Conservation (phyloP, 2,888 invertebrate species). For the Eulithis prunata region DNA sequence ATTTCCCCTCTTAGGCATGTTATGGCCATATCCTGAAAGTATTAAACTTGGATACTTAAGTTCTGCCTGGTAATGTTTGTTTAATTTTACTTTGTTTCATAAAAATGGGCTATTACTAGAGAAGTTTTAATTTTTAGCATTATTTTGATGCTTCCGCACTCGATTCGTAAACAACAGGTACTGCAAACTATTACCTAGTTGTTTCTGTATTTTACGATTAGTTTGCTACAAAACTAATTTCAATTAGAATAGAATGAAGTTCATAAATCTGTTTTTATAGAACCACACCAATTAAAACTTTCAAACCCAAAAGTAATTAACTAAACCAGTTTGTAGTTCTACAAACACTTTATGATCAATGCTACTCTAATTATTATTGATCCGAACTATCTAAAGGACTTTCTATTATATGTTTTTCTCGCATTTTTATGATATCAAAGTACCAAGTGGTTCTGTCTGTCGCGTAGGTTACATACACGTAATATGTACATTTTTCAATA, state of each 20-base stretch:
- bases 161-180: not conserved
- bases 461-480: no score
- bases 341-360: slow-evolving; percentile 1
- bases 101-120: slow-evolving; percentile 22
- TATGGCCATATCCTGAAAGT: slow-evolving; percentile 50
- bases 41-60: slow-evolving; percentile 56
- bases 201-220: not conserved
- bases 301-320: slow-evolving; percentile 19
- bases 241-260: not conserved
- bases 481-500: no score
- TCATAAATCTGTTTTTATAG: not conserved
- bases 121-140: not conserved
- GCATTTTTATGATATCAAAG: no score
- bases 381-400: not conserved
- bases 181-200: not conserved
- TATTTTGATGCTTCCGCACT: not conserved
- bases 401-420: not conserved
- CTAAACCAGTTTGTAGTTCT: slow-evolving; percentile 14
- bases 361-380: slow-evolving; percentile 1
- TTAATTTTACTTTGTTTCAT: slow-evolving; percentile 32
- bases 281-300: slow-evolving; percentile 22
- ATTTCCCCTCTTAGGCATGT: slow-evolving; percentile 52
- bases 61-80: slow-evolving; percentile 38
- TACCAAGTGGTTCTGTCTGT: no score
- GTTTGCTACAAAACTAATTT: not conserved